Percentiles rank a stretch among this genome's conserved stretches.
Evolutionary conservation across 2,888 invertebrate species (phyloP).

Genomic region (Acrobasis repandana): DNA sequence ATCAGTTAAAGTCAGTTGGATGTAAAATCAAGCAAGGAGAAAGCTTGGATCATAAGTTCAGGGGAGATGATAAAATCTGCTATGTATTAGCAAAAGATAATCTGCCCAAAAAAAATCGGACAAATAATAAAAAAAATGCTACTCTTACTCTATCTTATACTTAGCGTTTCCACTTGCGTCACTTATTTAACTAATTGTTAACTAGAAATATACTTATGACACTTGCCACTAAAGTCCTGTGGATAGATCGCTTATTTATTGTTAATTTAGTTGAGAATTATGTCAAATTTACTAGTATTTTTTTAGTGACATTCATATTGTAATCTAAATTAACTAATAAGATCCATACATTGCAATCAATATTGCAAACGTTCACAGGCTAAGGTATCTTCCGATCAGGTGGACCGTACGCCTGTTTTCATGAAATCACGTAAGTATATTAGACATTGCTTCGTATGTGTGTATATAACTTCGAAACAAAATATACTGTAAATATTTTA

Average conservation of each 20-base stretch:
- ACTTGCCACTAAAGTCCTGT: slow-evolving; percentile 4
- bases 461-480: no score
- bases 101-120: neutral
- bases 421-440: no score
- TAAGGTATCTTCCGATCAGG: no score
- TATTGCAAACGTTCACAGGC: no score
- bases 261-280: slow-evolving; percentile 9
- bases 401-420: no score
- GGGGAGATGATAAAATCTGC: no score
- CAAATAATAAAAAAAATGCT: neutral
- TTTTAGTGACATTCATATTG: neutral
- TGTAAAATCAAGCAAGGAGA: no score
- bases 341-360: neutral
- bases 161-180: neutral
- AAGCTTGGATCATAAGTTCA: no score
- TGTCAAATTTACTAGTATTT: slow-evolving; percentile 11
- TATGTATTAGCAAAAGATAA: neutral
- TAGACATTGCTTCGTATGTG: no score
- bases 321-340: slow-evolving; percentile 8
- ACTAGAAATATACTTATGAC: slow-evolving; percentile 16
- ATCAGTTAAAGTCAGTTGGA: no score
- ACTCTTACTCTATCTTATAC: slow-evolving; percentile 7
- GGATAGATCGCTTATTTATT: slow-evolving; percentile 9
- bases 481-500: no score
- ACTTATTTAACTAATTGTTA: neutral